phyloP scores from a whole-genome alignment of 2,797 vertebrate genomes.

The Erpetoichthys calabaricus region DNA sequence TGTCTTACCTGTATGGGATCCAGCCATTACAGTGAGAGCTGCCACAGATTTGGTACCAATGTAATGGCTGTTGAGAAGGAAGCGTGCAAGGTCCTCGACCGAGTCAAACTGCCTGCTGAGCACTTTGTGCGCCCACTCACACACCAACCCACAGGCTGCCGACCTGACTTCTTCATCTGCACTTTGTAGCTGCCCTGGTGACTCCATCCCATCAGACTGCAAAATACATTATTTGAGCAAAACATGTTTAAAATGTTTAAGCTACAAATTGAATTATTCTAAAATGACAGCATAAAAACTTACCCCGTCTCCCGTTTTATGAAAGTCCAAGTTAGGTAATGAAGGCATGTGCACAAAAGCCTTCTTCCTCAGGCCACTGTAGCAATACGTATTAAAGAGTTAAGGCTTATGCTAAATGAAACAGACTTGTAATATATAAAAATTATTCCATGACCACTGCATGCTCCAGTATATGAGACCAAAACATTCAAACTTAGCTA shows the following conservation, averaged over 20 bases:
- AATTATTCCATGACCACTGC: no score
- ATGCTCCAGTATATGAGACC: no score
- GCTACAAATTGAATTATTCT: conserved; percentile 15
- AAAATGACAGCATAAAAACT: conserved; percentile 23
- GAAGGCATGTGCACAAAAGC: conserved; percentile 91
- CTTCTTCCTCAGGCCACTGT: conserved; percentile 95
- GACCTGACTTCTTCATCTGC: conserved; percentile 82
- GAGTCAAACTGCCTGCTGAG: conserved; percentile 90
- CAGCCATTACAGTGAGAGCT: conserved; percentile 85
- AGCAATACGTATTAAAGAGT: conserved; percentile 80
- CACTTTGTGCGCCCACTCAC: conserved; percentile 98
- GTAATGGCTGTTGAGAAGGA: conserved; percentile 93
- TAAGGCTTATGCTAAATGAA: conserved; percentile 50
- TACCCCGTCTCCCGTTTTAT: conserved; percentile 85
- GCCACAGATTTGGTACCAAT: conserved; percentile 94
- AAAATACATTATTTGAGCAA: conserved; percentile 12
- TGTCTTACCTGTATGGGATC: conserved; percentile 69
- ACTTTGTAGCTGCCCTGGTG: conserved; percentile 62
- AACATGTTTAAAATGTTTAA: conserved; percentile 2
- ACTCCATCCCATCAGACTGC: conserved; percentile 74
- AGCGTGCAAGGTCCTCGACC: conserved; percentile 86
- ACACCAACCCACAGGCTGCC: conserved; percentile 88
- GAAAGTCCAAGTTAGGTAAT: conserved; percentile 83
- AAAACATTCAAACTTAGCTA: no score
- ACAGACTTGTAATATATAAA: conserved; percentile 6